Percentiles rank a stretch among this genome's conserved stretches.
These are phyloP conservation scores for Mythimna pallens DNA, from an alignment of 2,888 invertebrate species.

Conservation along the genomic window DNA sequence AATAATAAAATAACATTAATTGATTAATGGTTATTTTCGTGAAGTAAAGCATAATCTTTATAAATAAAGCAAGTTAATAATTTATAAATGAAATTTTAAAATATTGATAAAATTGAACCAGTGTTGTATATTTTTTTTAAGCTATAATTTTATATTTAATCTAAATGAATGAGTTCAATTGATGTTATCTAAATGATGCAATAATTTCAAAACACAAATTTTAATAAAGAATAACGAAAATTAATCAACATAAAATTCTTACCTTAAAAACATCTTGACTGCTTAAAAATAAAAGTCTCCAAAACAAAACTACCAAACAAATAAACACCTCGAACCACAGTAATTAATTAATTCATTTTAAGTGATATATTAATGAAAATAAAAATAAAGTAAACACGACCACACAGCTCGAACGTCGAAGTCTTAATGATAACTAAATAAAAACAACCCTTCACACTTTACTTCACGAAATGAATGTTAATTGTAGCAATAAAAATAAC, in stretches of 20 bases:
- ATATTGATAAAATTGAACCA: no score
- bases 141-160: not conserved
- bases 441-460: conserved; percentile 85
- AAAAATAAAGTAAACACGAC: conserved; percentile 80
- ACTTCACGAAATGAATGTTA: conserved; percentile 86
- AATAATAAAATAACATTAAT: not conserved
- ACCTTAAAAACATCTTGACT: conserved; percentile 85
- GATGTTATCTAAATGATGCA: not conserved
- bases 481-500: conserved; percentile 85
- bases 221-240: not conserved
- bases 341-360: conserved; percentile 76
- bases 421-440: conserved; percentile 86
- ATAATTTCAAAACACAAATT: not conserved
- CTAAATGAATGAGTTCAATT: not conserved
- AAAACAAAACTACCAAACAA: conserved; percentile 63
- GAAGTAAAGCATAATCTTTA: no score
- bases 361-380: conserved; percentile 44
- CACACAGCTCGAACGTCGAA: conserved; percentile 83
- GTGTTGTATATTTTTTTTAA: no score
- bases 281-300: conserved; percentile 63
- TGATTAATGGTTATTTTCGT: not conserved
- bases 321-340: conserved; percentile 73
- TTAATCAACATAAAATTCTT: conserved; percentile 49
- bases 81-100: no score
- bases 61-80: no score